Evolutionary conservation across 2,113 vertebrate genomes (phyloP).

Genomic region (Aspidoscelis tigris): DNA sequence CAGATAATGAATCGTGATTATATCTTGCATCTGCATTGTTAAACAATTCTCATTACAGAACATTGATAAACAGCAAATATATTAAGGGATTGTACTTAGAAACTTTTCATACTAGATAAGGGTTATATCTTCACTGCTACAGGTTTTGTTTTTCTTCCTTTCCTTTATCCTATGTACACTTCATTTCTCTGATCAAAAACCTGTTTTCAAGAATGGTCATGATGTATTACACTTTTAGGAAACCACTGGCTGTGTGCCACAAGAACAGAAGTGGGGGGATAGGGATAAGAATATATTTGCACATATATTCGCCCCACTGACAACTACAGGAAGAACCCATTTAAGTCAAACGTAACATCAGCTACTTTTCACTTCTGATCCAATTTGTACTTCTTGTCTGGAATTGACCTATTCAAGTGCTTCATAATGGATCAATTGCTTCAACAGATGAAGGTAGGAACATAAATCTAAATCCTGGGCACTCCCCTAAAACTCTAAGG

Average conservation of each 20-base stretch:
- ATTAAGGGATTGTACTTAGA: neutral
- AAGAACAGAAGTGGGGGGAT: neutral
- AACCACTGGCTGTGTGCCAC: neutral
- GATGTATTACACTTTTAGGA: neutral
- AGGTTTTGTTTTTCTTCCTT: neutral
- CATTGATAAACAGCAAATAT: neutral
- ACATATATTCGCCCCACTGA: neutral
- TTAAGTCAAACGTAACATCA: slow-evolving; percentile 32
- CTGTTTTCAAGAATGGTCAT: neutral
- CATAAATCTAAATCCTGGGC: slow-evolving; percentile 44
- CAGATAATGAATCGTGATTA: neutral
- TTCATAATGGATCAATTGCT: slow-evolving; percentile 39
- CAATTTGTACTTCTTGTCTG: slow-evolving; percentile 38
- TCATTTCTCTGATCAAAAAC: neutral
- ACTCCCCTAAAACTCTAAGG: slow-evolving; percentile 63
- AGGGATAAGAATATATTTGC: neutral
- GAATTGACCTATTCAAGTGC: slow-evolving; percentile 39
- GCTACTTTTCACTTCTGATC: slow-evolving; percentile 34
- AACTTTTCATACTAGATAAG: too few species aligned
- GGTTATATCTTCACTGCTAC: neutral
- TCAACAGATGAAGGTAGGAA: slow-evolving; percentile 51
- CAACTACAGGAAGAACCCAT: slow-evolving; percentile 40
- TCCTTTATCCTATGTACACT: neutral
- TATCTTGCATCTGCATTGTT: neutral
- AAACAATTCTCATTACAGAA: neutral